Percentiles rank a stretch among this genome's conserved stretches.
Conservation (phyloP, 2,888 invertebrate genomes). For the Scaptomyza caliginosa region DNA sequence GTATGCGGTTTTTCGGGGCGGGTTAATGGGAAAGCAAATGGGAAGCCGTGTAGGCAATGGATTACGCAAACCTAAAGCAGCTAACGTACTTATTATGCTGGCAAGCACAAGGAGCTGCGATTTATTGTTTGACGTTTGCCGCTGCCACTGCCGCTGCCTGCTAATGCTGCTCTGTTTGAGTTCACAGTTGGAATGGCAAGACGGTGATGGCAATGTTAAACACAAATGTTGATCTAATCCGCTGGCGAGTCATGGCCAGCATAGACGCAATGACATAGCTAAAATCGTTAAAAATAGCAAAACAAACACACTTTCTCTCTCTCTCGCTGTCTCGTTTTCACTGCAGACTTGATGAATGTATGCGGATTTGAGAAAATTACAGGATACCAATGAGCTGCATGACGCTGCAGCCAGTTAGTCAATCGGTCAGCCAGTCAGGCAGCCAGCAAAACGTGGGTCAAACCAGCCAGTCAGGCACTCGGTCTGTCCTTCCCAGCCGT, state of each 20-base stretch:
- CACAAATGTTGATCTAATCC: conserved; percentile 79
- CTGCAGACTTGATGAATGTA: conserved; percentile 57
- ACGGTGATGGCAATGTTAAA: conserved; percentile 21
- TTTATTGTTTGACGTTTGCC: conserved; percentile 79
- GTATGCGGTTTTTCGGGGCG: conserved; percentile 46
- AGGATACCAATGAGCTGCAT: conserved; percentile 54
- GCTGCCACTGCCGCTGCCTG: conserved; percentile 38
- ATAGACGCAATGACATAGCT: conserved; percentile 64
- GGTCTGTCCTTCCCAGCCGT: conserved; percentile 9
- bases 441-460: neutral
- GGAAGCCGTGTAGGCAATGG: conserved; percentile 54
- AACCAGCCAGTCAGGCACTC: conserved; percentile 1
- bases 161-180: conserved; percentile 42
- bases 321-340: neutral
- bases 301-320: conserved; percentile 41
- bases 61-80: conserved; percentile 69
- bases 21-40: conserved; percentile 60
- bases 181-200: conserved; percentile 40
- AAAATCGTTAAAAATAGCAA: conserved; percentile 58
- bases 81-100: conserved; percentile 77
- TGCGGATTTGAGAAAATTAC: conserved; percentile 45
- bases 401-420: conserved; percentile 48
- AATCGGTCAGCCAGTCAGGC: conserved; percentile 13
- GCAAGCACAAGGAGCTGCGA: conserved; percentile 76
- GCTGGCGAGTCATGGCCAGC: conserved; percentile 44